Base-by-base conservation (phyloP, 64 coral and sea anemone genomes). In the Porites lutea region DNA sequence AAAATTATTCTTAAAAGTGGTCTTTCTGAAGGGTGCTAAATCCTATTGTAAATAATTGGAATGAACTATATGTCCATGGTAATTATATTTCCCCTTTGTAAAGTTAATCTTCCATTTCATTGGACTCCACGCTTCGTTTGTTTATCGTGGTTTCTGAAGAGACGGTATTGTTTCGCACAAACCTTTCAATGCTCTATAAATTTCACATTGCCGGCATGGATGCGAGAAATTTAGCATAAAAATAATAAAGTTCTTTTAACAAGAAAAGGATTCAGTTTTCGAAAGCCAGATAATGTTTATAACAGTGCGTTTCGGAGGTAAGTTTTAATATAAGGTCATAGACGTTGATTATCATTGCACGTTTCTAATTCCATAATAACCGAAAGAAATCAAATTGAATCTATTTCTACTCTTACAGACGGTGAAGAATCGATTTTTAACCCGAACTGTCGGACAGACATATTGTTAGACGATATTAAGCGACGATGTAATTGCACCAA, bases 361-460 rank as follows among this genome's bases (percentile, higher is more conserved):
- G 22, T 58, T 88, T 14, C 45, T 3, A 55, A 11, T 11, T n/a
- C 53, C 74, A 6, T 52, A 73, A 46, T 72, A 52, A 77, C 9
- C 7, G 48, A 11, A 75, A 88, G 74, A 23, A 27, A 48, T 88
- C 16, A 48, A 72, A 73, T 6, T 37, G 19, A 60, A 21, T 47
- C 45, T 12, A 11, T 43, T 71, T 92, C 53, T 62, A 45, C 66
- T 60, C 53, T 82, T 55, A 11, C 50, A 96, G 94, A 99, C 73
- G 83, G 97, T 64, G 93, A 98, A 83, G 91, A 94, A 89, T 63
- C 88, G 18, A 75, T 99, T 13, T 99, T 96, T 94, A 99, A 99
- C 60, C 97, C 97, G 22, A 87, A 96, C 72, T 99, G 97, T 72
- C 93, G 88, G 7, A 85, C 88, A 43, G 79, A 86, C 59, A 90